These are phyloP conservation scores for Malurus elegans DNA, from an alignment of 2,113 vertebrate genomes.

Conservation along the genomic window DNA sequence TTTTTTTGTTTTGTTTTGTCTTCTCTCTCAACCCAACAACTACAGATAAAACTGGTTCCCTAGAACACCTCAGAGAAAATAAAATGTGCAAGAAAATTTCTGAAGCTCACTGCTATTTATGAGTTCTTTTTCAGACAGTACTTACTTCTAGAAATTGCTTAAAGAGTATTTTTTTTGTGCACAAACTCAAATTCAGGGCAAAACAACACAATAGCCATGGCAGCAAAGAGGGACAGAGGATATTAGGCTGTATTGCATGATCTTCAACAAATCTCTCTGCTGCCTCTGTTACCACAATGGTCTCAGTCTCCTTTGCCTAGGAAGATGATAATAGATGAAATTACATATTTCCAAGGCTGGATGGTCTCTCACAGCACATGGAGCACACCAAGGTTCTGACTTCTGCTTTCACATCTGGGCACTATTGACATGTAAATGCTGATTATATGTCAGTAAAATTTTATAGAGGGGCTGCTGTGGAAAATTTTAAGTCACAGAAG, in stretches of 20 bases:
- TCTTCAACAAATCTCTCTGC: background rate
- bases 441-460: background rate
- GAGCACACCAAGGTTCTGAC: background rate
- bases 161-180: background rate
- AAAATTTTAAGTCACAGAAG: background rate
- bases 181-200: background rate
- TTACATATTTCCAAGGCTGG: background rate
- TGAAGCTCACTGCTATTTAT: background rate
- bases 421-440: background rate
- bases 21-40: background rate
- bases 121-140: background rate
- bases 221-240: background rate
- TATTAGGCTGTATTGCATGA: background rate
- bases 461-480: background rate
- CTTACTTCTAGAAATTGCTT: background rate
- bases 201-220: background rate
- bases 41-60: background rate
- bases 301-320: background rate
- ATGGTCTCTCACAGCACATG: background rate
- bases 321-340: background rate
- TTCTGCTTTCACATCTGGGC: background rate
- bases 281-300: background rate
- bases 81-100: background rate
- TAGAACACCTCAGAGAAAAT: background rate
- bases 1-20: background rate